phyloP scores from a whole-genome alignment of 2,888 invertebrate genomes.

The Sinohyriopsis cumingii region DNA sequence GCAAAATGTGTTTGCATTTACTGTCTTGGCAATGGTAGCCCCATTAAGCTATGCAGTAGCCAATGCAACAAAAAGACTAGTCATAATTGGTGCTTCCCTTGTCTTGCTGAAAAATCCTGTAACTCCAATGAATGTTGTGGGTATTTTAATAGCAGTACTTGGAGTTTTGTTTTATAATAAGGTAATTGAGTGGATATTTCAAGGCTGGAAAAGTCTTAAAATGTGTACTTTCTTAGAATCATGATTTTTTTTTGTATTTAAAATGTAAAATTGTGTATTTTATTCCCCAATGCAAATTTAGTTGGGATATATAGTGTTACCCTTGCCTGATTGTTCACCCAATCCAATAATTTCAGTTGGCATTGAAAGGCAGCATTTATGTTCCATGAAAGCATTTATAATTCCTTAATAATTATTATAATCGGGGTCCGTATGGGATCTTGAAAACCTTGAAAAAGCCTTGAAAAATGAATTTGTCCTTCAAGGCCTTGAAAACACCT shows the following conservation, averaged over 20 bases:
- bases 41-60: conserved; percentile 96
- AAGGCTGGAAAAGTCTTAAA: background rate
- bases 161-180: conserved; percentile 94
- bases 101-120: conserved; percentile 93
- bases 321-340: too few species aligned
- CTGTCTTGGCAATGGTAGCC: conserved; percentile 89
- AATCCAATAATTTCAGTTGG: too few species aligned
- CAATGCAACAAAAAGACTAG: conserved; percentile 92
- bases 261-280: background rate
- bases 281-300: background rate
- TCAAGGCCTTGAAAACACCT: too few species aligned
- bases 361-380: too few species aligned
- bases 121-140: conserved; percentile 86
- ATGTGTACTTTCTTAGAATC: background rate
- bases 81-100: conserved; percentile 89
- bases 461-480: too few species aligned
- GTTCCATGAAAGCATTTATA: too few species aligned
- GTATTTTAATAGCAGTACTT: conserved; percentile 90
- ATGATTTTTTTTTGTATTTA: background rate
- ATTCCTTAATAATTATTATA: too few species aligned
- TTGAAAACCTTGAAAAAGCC: too few species aligned
- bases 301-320: too few species aligned
- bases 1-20: conserved; percentile 96
- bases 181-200: conserved; percentile 71
- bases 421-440: too few species aligned